Evolutionary conservation across 1,140 invertebrate genomes (phyloP).

Genomic region (Heterodera schachtii): DNA sequence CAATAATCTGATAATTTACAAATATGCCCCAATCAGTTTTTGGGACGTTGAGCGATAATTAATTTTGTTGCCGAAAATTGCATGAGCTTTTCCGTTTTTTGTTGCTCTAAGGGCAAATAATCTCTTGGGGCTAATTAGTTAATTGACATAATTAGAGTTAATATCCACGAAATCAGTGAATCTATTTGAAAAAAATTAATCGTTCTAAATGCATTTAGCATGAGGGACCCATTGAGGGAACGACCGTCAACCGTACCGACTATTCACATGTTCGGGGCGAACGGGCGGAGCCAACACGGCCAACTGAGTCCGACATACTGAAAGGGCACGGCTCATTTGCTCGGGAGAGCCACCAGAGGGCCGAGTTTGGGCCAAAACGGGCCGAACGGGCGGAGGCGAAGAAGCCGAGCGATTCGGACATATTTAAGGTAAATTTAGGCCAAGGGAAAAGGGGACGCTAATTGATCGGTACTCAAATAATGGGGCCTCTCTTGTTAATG

Average conservation of each 20-base stretch:
- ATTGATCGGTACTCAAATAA: too few relatives aligned
- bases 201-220: not conserved
- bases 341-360: constrained; percentile 24
- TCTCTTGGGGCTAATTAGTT: too few relatives aligned
- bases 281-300: constrained; percentile 4
- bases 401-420: constrained; percentile 23
- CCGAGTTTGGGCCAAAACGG: constrained; percentile 33
- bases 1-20: too few relatives aligned
- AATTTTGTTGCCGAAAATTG: too few relatives aligned
- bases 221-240: constrained; percentile 18
- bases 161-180: not conserved
- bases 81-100: too few relatives aligned
- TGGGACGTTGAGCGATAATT: too few relatives aligned
- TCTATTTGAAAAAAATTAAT: too few relatives aligned
- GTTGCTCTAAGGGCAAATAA: too few relatives aligned
- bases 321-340: constrained; percentile 32
- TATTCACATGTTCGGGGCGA: constrained; percentile 28
- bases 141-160: not conserved
- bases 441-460: too few relatives aligned
- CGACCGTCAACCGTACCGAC: constrained; percentile 32
- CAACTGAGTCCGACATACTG: constrained; percentile 35
- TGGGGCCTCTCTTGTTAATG: too few relatives aligned
- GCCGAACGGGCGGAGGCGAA: constrained; percentile 34
- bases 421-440: constrained; percentile 15
- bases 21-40: too few relatives aligned